Evolutionary conservation across 2,888 invertebrate genomes (phyloP).

Genomic region (Caenorhabditis macrosperma): DNA sequence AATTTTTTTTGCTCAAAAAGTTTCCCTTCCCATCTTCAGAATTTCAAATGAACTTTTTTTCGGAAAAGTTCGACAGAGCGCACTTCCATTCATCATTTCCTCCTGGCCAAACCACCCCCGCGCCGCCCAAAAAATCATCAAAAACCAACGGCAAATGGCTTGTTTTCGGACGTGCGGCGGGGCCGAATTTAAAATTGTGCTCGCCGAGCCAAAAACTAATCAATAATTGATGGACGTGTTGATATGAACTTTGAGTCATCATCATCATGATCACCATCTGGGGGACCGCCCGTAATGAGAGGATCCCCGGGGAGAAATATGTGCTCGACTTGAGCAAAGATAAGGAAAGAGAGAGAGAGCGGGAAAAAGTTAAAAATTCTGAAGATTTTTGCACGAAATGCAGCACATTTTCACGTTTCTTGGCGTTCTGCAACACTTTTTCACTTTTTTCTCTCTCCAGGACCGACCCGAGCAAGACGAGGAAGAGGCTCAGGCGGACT

Average conservation of each 20-base stretch:
- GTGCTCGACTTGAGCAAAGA: neutral
- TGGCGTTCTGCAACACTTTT: neutral
- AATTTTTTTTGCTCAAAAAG: no score
- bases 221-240: neutral
- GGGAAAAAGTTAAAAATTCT: no score
- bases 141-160: neutral
- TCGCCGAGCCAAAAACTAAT: neutral
- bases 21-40: no score
- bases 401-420: neutral
- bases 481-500: slow-evolving; percentile 72
- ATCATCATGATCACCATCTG: no score
- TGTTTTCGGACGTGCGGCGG: no score
- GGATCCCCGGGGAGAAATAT: neutral
- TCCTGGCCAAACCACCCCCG: neutral
- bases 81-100: neutral
- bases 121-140: neutral
- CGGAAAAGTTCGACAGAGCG: no score
- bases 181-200: neutral
- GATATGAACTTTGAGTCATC: neutral
- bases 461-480: slow-evolving; percentile 44
- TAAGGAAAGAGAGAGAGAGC: neutral
- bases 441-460: slow-evolving; percentile 4
- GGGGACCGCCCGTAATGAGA: no score
- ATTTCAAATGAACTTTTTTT: no score
- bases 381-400: no score